Conservation (phyloP, 1,140 invertebrate species). For the Dendrolimus kikuchii region DNA sequence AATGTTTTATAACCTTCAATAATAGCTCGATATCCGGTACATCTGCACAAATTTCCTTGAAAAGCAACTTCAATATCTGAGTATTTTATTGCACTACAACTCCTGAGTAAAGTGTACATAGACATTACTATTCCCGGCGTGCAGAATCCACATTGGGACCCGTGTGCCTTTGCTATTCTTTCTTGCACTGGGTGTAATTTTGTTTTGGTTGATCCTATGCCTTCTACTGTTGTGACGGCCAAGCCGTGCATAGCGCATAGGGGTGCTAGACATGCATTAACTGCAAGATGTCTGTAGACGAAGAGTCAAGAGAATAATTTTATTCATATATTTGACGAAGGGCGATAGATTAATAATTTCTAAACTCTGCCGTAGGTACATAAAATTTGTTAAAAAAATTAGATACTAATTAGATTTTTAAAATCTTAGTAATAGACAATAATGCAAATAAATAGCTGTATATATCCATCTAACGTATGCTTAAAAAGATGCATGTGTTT, state of each 20-base stretch:
- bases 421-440: no score
- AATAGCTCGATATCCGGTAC: slow-evolving; percentile 93
- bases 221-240: slow-evolving; percentile 93
- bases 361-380: no score
- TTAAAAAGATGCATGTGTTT: no score
- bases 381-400: no score
- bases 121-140: slow-evolving; percentile 96
- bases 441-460: no score
- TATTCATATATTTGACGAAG: no score
- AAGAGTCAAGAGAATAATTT: slow-evolving; percentile 9
- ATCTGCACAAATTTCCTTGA: slow-evolving; percentile 93
- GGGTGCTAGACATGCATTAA: slow-evolving; percentile 93
- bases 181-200: slow-evolving; percentile 89
- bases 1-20: slow-evolving; percentile 91
- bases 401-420: no score
- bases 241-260: slow-evolving; percentile 87
- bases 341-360: no score
- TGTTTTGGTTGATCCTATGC: slow-evolving; percentile 82
- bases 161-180: slow-evolving; percentile 88
- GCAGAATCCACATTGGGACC: slow-evolving; percentile 94
- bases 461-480: no score
- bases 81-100: slow-evolving; percentile 71
- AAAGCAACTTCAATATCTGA: slow-evolving; percentile 87
- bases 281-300: slow-evolving; percentile 85
- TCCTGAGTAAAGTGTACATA: slow-evolving; percentile 89